Conservation (phyloP, 2,113 vertebrate species). For the Pollimyrus isidori region DNA sequence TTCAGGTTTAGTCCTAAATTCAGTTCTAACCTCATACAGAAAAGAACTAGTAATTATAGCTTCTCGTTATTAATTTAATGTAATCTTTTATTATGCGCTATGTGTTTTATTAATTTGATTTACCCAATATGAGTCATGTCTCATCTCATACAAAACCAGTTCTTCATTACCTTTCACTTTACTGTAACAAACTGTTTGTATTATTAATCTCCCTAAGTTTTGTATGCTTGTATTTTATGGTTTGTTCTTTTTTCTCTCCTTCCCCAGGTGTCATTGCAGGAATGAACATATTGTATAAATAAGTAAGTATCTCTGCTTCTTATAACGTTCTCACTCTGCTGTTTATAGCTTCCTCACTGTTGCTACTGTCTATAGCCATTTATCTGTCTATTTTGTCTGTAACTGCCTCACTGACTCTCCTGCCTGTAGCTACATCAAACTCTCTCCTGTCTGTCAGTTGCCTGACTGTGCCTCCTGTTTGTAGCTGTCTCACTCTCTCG, state of each 20-base stretch:
- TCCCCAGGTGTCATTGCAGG: slow-evolving; percentile 88
- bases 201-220: background rate
- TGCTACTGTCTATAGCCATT: background rate
- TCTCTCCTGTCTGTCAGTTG: background rate
- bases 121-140: background rate
- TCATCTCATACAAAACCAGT: background rate
- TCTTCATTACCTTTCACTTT: background rate
- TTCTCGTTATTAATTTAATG: background rate
- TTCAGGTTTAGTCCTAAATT: background rate
- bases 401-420: background rate
- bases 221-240: slow-evolving; percentile 19
- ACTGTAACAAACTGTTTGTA: background rate
- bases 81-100: background rate
- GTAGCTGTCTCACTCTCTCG: background rate
- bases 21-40: background rate
- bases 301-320: slow-evolving; percentile 59
- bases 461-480: background rate
- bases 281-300: slow-evolving; percentile 71
- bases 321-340: background rate
- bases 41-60: background rate
- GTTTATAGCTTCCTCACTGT: background rate
- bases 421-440: background rate
- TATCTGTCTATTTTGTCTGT: background rate
- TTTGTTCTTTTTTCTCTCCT: slow-evolving; percentile 38
- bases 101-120: background rate